A percentile compares a stretch with the other conserved stretches of the same genome.
phyloP scores from a whole-genome alignment of 2,797 vertebrate genomes.

The Hemibagrus guttatus region DNA sequence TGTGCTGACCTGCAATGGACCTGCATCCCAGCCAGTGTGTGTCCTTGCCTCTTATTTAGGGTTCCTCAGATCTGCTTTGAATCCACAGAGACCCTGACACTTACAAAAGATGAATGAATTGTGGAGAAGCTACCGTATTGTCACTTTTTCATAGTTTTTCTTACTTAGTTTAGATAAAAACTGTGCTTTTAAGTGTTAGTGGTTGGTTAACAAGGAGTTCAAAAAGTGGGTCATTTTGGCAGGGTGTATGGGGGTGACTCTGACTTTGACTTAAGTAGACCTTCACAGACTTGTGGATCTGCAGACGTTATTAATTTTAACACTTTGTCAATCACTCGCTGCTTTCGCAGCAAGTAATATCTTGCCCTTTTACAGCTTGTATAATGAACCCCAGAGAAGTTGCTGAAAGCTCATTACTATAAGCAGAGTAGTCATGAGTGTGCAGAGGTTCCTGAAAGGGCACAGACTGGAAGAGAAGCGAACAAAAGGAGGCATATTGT shows the following conservation, averaged over 20 bases:
- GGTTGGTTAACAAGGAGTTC: slow-evolving; percentile 41
- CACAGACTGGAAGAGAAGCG: slow-evolving; percentile 25
- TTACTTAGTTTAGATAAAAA: slow-evolving; percentile 9
- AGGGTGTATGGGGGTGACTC: not conserved
- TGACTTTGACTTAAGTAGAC: not conserved
- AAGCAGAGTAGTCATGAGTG: slow-evolving; percentile 2
- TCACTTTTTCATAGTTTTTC: not conserved
- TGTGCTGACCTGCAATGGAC: not conserved
- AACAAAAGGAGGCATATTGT: not conserved
- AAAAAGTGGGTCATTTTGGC: not conserved
- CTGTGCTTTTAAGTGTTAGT: slow-evolving; percentile 52
- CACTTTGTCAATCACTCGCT: slow-evolving; percentile 12
- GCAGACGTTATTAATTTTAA: slow-evolving; percentile 30
- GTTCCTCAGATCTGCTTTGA: not conserved
- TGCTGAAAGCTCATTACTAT: slow-evolving; percentile 6
- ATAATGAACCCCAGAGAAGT: not conserved
- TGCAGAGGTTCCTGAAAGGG: slow-evolving; percentile 38
- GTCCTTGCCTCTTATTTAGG: not conserved
- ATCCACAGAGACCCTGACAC: not conserved
- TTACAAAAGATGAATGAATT: not conserved
- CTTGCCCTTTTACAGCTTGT: not conserved
- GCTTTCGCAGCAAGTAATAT: not conserved
- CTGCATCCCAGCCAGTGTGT: not conserved
- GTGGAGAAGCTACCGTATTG: not conserved
- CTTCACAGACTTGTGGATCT: slow-evolving; percentile 30